Evolutionary conservation across 92 coral and sea anemone genomes (phyloP).

Genomic region (Virgularia gustaviana): DNA sequence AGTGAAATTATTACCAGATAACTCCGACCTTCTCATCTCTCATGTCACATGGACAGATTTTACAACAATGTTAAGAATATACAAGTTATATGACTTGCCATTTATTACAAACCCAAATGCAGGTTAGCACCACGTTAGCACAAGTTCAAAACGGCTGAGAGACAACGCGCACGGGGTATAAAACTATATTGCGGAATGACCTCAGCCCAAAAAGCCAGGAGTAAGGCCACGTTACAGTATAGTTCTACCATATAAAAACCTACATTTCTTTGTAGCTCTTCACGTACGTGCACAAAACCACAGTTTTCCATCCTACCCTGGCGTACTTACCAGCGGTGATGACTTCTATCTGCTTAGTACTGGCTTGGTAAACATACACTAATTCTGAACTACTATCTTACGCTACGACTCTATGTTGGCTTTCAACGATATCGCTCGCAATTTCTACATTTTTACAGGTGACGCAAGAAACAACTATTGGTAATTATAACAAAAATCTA

Average conservation of each 20-base stretch:
- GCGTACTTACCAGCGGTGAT: constrained; percentile 69
- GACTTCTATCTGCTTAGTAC: constrained; percentile 92
- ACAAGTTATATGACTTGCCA: constrained; percentile 73
- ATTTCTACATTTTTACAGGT: constrained; percentile 56
- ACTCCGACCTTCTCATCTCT: constrained; percentile 81
- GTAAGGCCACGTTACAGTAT: too few relatives aligned
- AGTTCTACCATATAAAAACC: too few relatives aligned
- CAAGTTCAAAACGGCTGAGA: too few relatives aligned
- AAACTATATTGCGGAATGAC: too few relatives aligned
- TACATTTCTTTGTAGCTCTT: constrained; percentile 44
- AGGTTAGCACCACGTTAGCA: constrained; percentile 41
- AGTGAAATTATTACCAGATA: constrained; percentile 80
- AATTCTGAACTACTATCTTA: background rate
- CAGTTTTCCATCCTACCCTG: constrained; percentile 93
- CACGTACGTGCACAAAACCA: constrained; percentile 60
- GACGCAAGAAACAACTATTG: constrained; percentile 89
- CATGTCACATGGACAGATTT: constrained; percentile 88
- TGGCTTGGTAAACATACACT: constrained; percentile 69
- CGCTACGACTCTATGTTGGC: background rate
- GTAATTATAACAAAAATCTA: constrained; percentile 64
- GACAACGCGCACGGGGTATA: too few relatives aligned
- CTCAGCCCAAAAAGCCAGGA: too few relatives aligned
- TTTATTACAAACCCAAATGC: constrained; percentile 46
- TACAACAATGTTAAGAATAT: constrained; percentile 61
- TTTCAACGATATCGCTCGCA: too few relatives aligned